Evolutionary conservation across 2,888 invertebrate genomes (phyloP).

Genomic region (Camponotus fellah): DNA sequence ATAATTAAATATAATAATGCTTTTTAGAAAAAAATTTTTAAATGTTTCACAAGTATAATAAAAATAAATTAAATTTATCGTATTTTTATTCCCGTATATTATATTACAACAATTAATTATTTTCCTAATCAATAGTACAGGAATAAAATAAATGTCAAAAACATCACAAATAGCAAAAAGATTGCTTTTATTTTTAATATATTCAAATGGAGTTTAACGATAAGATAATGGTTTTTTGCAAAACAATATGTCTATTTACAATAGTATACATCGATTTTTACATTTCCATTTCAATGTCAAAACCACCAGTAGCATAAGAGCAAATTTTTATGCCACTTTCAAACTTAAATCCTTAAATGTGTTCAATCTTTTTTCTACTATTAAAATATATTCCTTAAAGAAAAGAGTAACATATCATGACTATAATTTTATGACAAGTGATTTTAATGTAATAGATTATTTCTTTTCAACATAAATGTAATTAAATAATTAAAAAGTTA

Average conservation of each 20-base stretch:
- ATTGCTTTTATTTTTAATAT: conserved; percentile 50
- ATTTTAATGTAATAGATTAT: neutral
- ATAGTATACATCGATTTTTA: neutral
- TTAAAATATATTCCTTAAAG: neutral
- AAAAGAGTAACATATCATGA: conserved; percentile 9
- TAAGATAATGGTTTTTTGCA: conserved; percentile 29
- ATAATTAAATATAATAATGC: neutral
- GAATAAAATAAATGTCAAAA: conserved; percentile 10
- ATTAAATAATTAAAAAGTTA: no score
- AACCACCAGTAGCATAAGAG: neutral
- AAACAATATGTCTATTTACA: conserved; percentile 7
- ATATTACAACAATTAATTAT: neutral
- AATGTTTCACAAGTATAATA: neutral
- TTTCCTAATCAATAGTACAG: conserved; percentile 6
- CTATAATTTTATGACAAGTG: neutral
- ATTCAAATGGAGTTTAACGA: conserved; percentile 41
- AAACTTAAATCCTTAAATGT: neutral
- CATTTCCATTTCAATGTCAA: neutral
- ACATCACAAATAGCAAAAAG: conserved; percentile 23
- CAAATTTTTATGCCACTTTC: neutral
- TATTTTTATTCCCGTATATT: neutral
- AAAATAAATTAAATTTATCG: neutral
- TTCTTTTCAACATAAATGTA: neutral
- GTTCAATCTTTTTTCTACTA: neutral
- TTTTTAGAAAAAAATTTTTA: neutral